Evolutionary conservation across 2,113 vertebrate species (phyloP), one percentile per base, ranked within the genome.

Genomic region (Hiodon alosoides): DNA sequence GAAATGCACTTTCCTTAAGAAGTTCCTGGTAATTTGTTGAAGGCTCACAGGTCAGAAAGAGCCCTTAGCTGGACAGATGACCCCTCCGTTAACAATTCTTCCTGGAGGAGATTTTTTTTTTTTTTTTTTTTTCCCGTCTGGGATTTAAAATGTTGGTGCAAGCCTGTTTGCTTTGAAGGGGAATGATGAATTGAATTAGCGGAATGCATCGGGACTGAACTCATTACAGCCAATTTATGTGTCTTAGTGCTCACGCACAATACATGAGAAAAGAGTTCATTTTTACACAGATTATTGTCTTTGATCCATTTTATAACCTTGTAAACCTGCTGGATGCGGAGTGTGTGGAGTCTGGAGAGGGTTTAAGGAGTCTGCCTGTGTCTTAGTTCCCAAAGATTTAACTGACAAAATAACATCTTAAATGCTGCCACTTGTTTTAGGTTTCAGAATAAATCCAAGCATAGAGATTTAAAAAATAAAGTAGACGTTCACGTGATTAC

Each of bases 171-270:
- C 76, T 77, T 73, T 77, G 65, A 77, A 77, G 64, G 55, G 54
- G 47, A 66, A 46, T 69, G 67, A 7, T 74, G 31, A 58, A 72
- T 8, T 67, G 69, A 75, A 72, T 79, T 75, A 75, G 68, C 60
- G 31, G 11, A 60, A 79, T 60, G 62, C 55, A 10, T 46, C 52
- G 62, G 71, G 73, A 79, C 72, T 11, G 73, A 71, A 67, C 72
- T 79, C 62, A 75, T 79, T 75, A 75, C 71, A 54, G 60, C 72
- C 73, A 71, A 78, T 78, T 78, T 50, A 71, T 71, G 50, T 67
- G 60, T 59, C 69, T 70, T 67, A 59, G 73, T 66, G 17, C 62
- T 58, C 16, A 73, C 8, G 54, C 69, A 75, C 48, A 69, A 68
- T 73, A 61, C 65, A 61, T 73, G 7, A 78, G 50, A 67, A 75